Percentiles rank a stretch among this genome's conserved stretches.
Evolutionary conservation across 2,797 vertebrate genomes (phyloP).

Genomic region (Catamblyrhynchus diadema): DNA sequence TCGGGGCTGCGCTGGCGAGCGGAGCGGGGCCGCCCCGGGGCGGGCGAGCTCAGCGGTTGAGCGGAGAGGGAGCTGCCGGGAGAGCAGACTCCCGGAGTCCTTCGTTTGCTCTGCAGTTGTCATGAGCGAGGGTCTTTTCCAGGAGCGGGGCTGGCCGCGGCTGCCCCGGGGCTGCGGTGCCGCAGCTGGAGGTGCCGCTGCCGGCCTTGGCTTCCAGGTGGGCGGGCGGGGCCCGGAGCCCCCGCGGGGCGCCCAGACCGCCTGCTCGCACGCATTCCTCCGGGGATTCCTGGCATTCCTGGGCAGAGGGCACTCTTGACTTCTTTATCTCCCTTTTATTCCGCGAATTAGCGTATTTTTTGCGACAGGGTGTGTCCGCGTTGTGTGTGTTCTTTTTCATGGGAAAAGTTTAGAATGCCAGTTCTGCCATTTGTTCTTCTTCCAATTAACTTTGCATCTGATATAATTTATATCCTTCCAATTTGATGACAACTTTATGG

Average conservation of each 20-base stretch:
- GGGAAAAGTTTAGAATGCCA: background rate
- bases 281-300: slow-evolving; percentile 65
- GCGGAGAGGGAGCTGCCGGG: background rate
- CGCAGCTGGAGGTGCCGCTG: background rate
- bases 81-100: background rate
- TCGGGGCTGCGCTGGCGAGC: background rate
- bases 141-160: background rate
- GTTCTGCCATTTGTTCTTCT: background rate
- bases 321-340: background rate
- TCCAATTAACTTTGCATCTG: background rate
- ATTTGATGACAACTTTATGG: background rate
- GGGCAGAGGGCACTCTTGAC: background rate
- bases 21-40: background rate
- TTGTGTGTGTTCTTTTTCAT: background rate
- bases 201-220: background rate
- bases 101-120: background rate
- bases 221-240: background rate
- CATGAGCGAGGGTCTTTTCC: background rate
- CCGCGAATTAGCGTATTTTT: background rate
- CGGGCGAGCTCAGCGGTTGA: background rate
- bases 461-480: background rate
- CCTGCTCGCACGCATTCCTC: slow-evolving; percentile 5
- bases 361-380: background rate
- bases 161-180: background rate
- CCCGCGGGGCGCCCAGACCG: background rate